Evolutionary conservation across 2,797 vertebrate species (phyloP), one percentile per base, ranked within the genome.

Genomic region (Pteronotus mesoamericanus): DNA sequence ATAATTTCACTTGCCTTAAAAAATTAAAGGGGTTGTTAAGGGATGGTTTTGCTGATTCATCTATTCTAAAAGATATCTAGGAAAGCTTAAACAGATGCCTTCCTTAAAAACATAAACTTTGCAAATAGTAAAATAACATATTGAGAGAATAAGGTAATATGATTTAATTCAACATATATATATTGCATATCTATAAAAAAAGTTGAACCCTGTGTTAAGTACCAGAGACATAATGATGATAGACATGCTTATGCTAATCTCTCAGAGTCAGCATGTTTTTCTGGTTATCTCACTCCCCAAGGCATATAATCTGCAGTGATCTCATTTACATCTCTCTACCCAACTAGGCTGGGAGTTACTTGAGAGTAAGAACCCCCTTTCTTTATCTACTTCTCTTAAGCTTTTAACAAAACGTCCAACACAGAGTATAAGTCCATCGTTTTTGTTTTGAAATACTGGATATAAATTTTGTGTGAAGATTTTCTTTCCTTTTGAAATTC

Each of bases 401-500:
- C 34, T 66, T 2, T 24, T 84, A 95, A 34, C 46, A 92, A 34
- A 68, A 34, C 75, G 26, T 32, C 22, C 87, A 24, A 24, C 9
- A 42, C 26, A 84, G 66, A 86, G 29, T 89, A 90, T 93, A 95
- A 86, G 11, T 39, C 39, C 46, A 37, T 82, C 7, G 82, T 46
- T 69, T 88, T 86, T 85, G 15, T 37, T 68, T 72, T 94, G 46
- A 83, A 92, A 42, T 78, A 75, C 16, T 72, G 37, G 48, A 61
- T 55, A 86, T 79, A 42, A 87, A 32, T 78, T 89, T 39, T 0
- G 15, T 46, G 26, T 86, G 9, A 32, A 77, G n/a, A 68, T 89
- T 72, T 44, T 92, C 9, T 89, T 83, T 87, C 87, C 59, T 84
- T 96, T 92, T 88, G 15, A 89, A 96, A 91, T 68, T 87, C 46